Percentiles rank a stretch among this genome's conserved stretches.
These are phyloP conservation scores for Lepetodrilus schrolli DNA, from an alignment of 2,888 invertebrate genomes.

Conservation along the genomic window DNA sequence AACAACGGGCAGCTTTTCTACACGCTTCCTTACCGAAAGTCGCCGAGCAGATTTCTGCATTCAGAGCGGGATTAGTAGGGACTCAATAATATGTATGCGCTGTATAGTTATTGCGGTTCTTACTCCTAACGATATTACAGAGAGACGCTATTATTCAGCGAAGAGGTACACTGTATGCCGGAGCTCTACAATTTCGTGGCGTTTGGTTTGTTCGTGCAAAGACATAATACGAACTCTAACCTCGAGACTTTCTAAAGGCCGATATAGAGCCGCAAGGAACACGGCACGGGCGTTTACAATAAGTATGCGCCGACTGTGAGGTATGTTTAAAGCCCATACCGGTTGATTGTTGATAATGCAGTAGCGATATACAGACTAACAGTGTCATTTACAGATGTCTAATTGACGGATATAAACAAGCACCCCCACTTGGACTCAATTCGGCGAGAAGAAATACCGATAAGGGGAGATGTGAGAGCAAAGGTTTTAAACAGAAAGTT, in stretches of 20 bases:
- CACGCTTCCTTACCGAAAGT: too few relatives aligned
- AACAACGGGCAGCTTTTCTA: too few relatives aligned
- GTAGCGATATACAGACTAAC: neutral
- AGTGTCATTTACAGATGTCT: neutral
- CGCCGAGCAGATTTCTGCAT: too few relatives aligned
- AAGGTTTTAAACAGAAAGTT: neutral
- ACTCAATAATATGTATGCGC: too few relatives aligned
- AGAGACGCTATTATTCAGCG: too few relatives aligned
- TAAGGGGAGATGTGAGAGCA: neutral
- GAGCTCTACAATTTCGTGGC: too few relatives aligned
- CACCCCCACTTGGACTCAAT: neutral
- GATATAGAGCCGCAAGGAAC: neutral
- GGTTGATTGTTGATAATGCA: conserved; percentile 15
- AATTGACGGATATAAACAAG: conserved; percentile 9
- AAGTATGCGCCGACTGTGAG: neutral
- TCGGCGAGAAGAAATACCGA: conserved; percentile 9
- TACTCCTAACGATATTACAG: too few relatives aligned
- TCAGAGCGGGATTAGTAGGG: too few relatives aligned
- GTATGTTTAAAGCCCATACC: conserved; percentile 5
- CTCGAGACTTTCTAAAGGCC: neutral
- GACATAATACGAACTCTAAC: neutral
- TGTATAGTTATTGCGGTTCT: too few relatives aligned
- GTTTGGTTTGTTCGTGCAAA: conserved; percentile 14
- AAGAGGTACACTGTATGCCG: too few relatives aligned
- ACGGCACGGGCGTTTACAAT: neutral